A percentile compares a stretch with the other conserved stretches of the same genome.
Conservation (phyloP, 1,140 invertebrate species). For the Neuroterus valhalla region DNA sequence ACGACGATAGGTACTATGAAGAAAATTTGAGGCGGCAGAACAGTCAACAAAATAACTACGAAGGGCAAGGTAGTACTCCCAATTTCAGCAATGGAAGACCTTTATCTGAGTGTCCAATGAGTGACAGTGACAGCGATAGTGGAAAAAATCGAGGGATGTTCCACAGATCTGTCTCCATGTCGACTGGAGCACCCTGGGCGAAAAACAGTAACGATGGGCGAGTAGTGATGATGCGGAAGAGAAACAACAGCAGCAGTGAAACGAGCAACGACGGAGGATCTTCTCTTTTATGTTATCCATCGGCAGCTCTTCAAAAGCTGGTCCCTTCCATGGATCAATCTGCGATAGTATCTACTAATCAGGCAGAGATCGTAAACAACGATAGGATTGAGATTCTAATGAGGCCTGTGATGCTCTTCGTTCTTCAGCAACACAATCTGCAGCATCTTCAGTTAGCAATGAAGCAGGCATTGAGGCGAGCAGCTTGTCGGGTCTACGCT, state of each 20-base stretch:
- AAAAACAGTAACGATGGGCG: constrained; percentile 78
- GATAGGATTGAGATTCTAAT: constrained; percentile 75
- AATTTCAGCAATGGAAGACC: constrained; percentile 55
- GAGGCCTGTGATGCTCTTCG: constrained; percentile 88
- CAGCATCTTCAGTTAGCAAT: constrained; percentile 87
- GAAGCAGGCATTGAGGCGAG: constrained; percentile 87
- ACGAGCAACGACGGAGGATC: constrained; percentile 80
- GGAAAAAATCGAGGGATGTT: constrained; percentile 77
- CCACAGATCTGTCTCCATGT: constrained; percentile 82
- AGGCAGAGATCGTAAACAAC: constrained; percentile 65
- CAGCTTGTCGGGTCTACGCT: constrained; percentile 90
- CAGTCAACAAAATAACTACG: constrained; percentile 55
- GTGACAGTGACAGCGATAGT: constrained; percentile 76
- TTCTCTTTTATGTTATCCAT: constrained; percentile 89
- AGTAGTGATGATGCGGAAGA: constrained; percentile 79
- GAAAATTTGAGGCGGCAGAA: constrained; percentile 74
- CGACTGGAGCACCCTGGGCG: constrained; percentile 78
- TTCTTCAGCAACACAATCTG: constrained; percentile 90
- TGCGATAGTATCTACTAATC: constrained; percentile 71
- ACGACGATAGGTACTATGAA: constrained; percentile 78
- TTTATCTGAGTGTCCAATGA: constrained; percentile 76
- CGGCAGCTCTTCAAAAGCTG: constrained; percentile 83
- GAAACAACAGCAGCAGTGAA: constrained; percentile 84
- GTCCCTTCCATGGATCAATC: constrained; percentile 79
- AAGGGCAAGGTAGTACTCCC: not conserved